A percentile compares a stretch with the other conserved stretches of the same genome.
These are phyloP conservation scores for Pagrus major DNA, from an alignment of 2,113 vertebrate species.

Conservation along the genomic window DNA sequence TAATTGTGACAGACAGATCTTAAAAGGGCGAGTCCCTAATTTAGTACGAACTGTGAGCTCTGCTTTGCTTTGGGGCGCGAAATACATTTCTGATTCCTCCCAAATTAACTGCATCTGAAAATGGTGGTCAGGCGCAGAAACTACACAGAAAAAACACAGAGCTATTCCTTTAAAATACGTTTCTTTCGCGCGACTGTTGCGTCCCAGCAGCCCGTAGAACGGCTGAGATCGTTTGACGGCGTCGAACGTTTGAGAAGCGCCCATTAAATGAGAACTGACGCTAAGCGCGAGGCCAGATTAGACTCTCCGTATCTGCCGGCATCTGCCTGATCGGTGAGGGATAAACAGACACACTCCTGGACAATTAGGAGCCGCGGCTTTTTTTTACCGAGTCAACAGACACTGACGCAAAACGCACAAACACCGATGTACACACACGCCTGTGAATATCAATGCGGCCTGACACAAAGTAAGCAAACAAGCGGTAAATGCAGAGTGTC, in stretches of 20 bases:
- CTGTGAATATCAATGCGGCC: slow-evolving; percentile 71
- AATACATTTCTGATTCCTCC: not conserved
- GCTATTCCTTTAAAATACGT: slow-evolving; percentile 20
- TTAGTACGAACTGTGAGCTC: not conserved
- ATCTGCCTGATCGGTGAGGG: slow-evolving; percentile 69
- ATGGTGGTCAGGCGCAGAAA: not conserved
- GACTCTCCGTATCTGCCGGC: slow-evolving; percentile 72
- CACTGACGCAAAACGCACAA: slow-evolving; percentile 51
- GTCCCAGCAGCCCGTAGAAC: slow-evolving; percentile 6
- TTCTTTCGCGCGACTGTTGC: not conserved
- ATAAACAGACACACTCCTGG: slow-evolving; percentile 76
- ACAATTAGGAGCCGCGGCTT: slow-evolving; percentile 74
- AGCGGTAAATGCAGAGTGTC: slow-evolving; percentile 74
- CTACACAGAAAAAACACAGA: slow-evolving; percentile 14
- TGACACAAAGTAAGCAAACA: slow-evolving; percentile 71
- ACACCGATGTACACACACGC: slow-evolving; percentile 15
- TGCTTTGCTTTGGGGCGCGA: not conserved
- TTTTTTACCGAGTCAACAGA: slow-evolving; percentile 53
- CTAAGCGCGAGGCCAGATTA: slow-evolving; percentile 76
- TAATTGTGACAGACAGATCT: not conserved
- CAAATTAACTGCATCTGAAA: not conserved
- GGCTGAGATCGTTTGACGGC: slow-evolving; percentile 38
- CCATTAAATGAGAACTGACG: slow-evolving; percentile 80
- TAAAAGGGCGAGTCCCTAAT: not conserved
- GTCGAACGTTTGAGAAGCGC: slow-evolving; percentile 51